phyloP scores from a whole-genome alignment of 2,888 invertebrate genomes.

The Melanostoma mellinum region DNA sequence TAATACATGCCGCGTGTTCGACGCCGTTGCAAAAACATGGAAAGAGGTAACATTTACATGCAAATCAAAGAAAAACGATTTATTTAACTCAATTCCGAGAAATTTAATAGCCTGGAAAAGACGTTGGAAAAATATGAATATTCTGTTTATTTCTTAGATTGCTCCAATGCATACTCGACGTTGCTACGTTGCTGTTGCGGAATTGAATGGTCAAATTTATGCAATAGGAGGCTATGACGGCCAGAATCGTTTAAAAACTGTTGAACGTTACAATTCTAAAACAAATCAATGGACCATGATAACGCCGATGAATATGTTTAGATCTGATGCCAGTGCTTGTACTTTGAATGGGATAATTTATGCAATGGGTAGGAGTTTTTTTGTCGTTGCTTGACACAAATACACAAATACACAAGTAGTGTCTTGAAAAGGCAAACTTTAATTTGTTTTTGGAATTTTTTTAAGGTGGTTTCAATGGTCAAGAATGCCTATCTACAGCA shows the following conservation, averaged over 20 bases:
- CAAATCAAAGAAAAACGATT: background rate
- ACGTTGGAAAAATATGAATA: background rate
- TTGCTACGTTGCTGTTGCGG: conserved; percentile 93
- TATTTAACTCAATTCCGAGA: too few species aligned
- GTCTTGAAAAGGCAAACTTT: too few species aligned
- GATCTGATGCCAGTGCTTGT: conserved; percentile 96
- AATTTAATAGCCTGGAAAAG: background rate
- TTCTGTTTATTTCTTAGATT: conserved; percentile 80
- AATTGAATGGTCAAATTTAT: conserved; percentile 89
- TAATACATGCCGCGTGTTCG: conserved; percentile 93
- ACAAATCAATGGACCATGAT: conserved; percentile 95
- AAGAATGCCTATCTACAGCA: conserved; percentile 92
- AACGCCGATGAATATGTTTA: conserved; percentile 92
- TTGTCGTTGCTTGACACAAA: background rate
- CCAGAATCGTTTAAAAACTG: conserved; percentile 92
- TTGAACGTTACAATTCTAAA: conserved; percentile 91
- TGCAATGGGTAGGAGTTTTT: conserved; percentile 79
- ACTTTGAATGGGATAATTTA: conserved; percentile 87
- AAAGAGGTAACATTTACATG: conserved; percentile 84
- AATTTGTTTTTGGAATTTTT: background rate
- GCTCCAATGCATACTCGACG: conserved; percentile 95
- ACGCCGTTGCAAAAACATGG: conserved; percentile 93
- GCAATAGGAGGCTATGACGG: conserved; percentile 96
- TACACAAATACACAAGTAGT: too few species aligned
- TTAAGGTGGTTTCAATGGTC: conserved; percentile 95